phyloP scores from a whole-genome alignment of 1,140 invertebrate species.

The Metopolophium dirhodum region DNA sequence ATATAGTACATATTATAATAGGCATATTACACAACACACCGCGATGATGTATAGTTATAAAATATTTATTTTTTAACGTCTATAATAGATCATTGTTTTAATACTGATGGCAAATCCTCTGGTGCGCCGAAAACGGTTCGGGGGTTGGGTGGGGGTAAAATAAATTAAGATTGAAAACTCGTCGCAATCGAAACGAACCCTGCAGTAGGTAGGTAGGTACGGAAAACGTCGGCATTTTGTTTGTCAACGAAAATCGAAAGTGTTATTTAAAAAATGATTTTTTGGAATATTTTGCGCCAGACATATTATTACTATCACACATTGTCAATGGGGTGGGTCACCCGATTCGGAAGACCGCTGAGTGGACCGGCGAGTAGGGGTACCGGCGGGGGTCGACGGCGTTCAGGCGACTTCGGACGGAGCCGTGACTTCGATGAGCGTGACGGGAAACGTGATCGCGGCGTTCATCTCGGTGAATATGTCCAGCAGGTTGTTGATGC shows the following conservation, averaged over 20 bases:
- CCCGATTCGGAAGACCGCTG: neutral
- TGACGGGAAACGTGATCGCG: constrained; percentile 60
- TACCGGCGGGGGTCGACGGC: neutral
- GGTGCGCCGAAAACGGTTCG: neutral
- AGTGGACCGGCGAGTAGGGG: neutral
- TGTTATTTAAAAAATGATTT: neutral
- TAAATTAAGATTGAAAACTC: neutral
- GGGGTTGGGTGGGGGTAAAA: neutral
- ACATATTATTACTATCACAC: neutral
- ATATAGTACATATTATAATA: neutral
- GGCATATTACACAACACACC: neutral
- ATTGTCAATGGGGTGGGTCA: neutral
- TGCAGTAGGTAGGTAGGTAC: neutral
- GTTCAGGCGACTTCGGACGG: constrained; percentile 53
- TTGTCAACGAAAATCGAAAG: neutral
- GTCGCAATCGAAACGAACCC: neutral
- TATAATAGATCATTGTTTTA: constrained; percentile 49
- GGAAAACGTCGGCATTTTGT: neutral
- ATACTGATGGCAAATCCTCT: constrained; percentile 49
- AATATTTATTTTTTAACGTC: neutral
- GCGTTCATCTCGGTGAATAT: constrained; percentile 74
- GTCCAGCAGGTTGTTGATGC: constrained; percentile 91
- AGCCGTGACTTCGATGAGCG: constrained; percentile 60
- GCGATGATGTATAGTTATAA: neutral
- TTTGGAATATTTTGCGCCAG: neutral